Base-by-base conservation (phyloP, 2,797 vertebrate genomes). In the Poecilia gillii region DNA sequence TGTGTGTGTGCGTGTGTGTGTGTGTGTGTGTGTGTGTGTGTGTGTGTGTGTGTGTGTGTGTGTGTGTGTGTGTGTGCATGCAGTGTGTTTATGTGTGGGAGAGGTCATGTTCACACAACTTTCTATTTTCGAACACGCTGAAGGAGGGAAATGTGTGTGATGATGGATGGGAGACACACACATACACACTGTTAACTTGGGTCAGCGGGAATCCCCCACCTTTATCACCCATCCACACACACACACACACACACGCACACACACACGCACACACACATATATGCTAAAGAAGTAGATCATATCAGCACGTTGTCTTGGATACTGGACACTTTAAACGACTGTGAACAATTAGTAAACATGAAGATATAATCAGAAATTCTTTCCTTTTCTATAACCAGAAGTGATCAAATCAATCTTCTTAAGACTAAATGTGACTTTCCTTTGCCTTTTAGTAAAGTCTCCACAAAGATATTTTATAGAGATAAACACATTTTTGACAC, bases 71-170 rank as follows among this genome's bases (percentile, higher is more conserved):
- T 76, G 36, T 8, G 36, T 3, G 20, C 8, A 4, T 12, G 66
- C 39, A 25, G 66, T 68, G 88, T 91, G 90, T 91, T 77, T 93
- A 76, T 91, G 89, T 95, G 93, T 94, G 93, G 91, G 94, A 94
- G 95, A 96, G 93, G 94, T 95, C 93, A 95, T 93, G 92, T 96
- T 95, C 93, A 94, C 92, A 94, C 93, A 93, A 91, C 68, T 43
- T 83, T 94, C 95, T 96, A 95, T 96, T 96, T 96, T 95, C 8
- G 85, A 95, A 90, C 74, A 64, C 75, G 87, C 91, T 91, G 90
- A 93, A 91, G 84, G 90, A 94, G 92, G 94, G 94, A 96, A 94
- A 93, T 95, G 93, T 93, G 90, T 91, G 89, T 89, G 89, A 90
- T 96, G 95, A 95, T 95, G 91, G 94, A 95, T 95, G 83, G 85